These are phyloP conservation scores for Iguana delicatissima DNA, from an alignment of 2,797 vertebrate genomes.

Conservation along the genomic window DNA sequence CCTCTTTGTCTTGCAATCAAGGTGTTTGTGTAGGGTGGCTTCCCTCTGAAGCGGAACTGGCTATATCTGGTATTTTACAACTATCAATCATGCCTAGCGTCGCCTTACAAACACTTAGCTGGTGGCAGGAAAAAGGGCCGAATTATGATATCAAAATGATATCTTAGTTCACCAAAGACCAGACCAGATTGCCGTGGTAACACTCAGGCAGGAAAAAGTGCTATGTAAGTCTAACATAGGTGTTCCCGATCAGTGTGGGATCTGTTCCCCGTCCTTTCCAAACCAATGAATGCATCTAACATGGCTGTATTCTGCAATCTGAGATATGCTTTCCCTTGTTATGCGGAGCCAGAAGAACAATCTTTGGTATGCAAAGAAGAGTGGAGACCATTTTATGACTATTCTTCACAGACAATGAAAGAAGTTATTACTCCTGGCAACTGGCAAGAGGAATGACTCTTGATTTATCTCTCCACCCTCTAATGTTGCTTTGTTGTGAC, in stretches of 20 bases:
- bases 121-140: too few species aligned
- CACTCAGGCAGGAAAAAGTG: too few species aligned
- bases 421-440: slow-evolving; percentile 31
- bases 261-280: slow-evolving; percentile 26
- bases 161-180: too few species aligned
- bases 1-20: too few species aligned
- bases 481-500: slow-evolving; percentile 38
- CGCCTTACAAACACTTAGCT: too few species aligned
- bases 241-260: not conserved
- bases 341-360: slow-evolving; percentile 30
- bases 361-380: slow-evolving; percentile 55
- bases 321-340: not conserved
- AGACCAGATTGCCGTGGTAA: too few species aligned
- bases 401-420: slow-evolving; percentile 48
- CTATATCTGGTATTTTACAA: too few species aligned
- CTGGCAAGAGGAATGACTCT: slow-evolving; percentile 44
- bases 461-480: slow-evolving; percentile 56
- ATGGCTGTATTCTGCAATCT: not conserved
- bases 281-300: not conserved
- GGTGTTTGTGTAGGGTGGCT: too few species aligned
- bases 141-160: too few species aligned
- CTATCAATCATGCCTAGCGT: too few species aligned
- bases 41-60: too few species aligned
- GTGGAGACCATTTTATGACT: slow-evolving; percentile 41
- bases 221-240: too few species aligned